A percentile compares a stretch with the other conserved stretches of the same genome.
Evolutionary conservation across 2,888 invertebrate species (phyloP).

Genomic region (Scaptomyza tumidula): DNA sequence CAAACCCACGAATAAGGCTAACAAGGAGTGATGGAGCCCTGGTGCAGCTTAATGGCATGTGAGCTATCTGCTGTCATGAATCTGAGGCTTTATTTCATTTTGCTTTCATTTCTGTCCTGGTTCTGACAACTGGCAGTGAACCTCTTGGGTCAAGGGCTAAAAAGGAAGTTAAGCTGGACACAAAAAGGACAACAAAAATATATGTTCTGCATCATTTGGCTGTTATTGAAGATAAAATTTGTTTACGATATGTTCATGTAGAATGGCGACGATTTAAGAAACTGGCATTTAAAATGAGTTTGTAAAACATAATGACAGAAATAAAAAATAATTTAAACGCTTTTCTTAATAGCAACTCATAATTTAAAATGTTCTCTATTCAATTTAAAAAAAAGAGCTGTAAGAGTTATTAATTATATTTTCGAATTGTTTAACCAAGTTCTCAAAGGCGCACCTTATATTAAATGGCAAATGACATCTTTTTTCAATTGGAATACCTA

Average conservation of each 20-base stretch:
- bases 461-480: too few relatives aligned
- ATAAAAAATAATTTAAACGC: too few relatives aligned
- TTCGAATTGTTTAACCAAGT: too few relatives aligned
- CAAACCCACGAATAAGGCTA: not conserved
- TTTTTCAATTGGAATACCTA: not conserved
- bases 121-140: not conserved
- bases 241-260: not conserved
- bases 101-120: slow-evolving; percentile 1
- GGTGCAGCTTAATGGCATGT: slow-evolving; percentile 48
- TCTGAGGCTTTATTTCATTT: slow-evolving; percentile 28
- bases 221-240: not conserved
- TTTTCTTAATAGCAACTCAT: too few relatives aligned
- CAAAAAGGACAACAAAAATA: not conserved
- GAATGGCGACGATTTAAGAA: too few relatives aligned
- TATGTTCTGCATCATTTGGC: not conserved
- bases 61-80: slow-evolving; percentile 23
- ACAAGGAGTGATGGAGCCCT: slow-evolving; percentile 24
- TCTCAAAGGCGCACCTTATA: too few relatives aligned
- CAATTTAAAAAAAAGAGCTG: too few relatives aligned
- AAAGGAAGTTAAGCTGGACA: slow-evolving; percentile 2
- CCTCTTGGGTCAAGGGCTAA: slow-evolving; percentile 6
- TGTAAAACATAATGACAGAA: too few relatives aligned
- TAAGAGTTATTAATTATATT: too few relatives aligned
- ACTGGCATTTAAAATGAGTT: too few relatives aligned
- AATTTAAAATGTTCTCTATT: too few relatives aligned